Conservation (phyloP, 1,140 invertebrate genomes). For the Papilio helenus region DNA sequence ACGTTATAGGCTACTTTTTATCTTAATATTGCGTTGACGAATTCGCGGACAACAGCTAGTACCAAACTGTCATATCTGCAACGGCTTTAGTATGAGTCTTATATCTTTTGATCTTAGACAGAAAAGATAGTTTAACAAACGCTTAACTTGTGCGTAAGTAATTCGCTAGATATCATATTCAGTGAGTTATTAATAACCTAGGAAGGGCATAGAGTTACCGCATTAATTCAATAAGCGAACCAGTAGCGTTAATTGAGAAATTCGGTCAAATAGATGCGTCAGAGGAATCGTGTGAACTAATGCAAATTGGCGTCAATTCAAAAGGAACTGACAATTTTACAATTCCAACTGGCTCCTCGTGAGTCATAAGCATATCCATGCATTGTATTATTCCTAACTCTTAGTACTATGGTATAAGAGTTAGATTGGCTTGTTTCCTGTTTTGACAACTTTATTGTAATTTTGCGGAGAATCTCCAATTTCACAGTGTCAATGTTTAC, state of each 20-base stretch:
- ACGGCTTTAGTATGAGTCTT: too few relatives aligned
- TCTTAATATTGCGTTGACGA: too few relatives aligned
- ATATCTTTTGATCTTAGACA: too few relatives aligned
- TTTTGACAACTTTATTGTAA: not conserved
- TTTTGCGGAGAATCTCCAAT: constrained; percentile 27
- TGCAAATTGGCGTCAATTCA: constrained; percentile 36
- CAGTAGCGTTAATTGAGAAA: constrained; percentile 34
- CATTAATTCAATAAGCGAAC: constrained; percentile 28
- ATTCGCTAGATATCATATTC: not conserved
- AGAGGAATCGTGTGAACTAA: constrained; percentile 33
- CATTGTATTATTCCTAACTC: not conserved
- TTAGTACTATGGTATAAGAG: not conserved
- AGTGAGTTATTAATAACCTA: not conserved
- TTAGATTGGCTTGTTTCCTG: not conserved
- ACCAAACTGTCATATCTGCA: too few relatives aligned
- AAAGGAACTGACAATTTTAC: constrained; percentile 40
- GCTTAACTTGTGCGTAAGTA: not conserved
- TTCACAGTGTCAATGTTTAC: constrained; percentile 39
- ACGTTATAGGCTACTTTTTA: too few relatives aligned
- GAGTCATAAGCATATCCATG: not conserved
- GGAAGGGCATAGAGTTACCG: constrained; percentile 9
- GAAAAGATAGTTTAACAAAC: too few relatives aligned
- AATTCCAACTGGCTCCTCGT: constrained; percentile 33
- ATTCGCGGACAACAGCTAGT: too few relatives aligned
- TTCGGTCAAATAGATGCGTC: constrained; percentile 36